phyloP scores from a whole-genome alignment of 2,888 invertebrate genomes.

The Phaonia tiefii region DNA sequence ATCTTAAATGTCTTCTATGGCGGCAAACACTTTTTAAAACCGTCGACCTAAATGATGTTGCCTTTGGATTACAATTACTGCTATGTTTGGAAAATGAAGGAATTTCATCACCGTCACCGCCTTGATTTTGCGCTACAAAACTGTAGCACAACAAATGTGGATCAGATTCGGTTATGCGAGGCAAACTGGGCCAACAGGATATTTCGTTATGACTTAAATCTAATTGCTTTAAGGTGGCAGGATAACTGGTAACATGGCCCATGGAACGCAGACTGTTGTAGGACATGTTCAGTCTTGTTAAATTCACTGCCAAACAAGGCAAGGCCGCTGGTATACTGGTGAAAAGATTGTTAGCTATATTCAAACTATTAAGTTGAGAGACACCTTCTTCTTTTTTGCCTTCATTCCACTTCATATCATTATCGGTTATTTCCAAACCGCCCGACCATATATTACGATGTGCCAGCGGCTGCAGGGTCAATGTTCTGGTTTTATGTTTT shows the following conservation, averaged over 20 bases:
- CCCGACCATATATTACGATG: constrained; percentile 90
- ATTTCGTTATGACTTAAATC: constrained; percentile 96
- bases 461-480: constrained; percentile 82
- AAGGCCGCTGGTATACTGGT: constrained; percentile 92
- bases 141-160: constrained; percentile 88
- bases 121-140: constrained; percentile 75
- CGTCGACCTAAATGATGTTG: constrained; percentile 84
- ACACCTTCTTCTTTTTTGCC: constrained; percentile 81
- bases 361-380: constrained; percentile 88
- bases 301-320: constrained; percentile 93
- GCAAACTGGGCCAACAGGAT: constrained; percentile 93
- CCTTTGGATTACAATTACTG: constrained; percentile 74
- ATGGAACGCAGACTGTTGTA: constrained; percentile 91
- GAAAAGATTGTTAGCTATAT: constrained; percentile 95
- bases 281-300: constrained; percentile 94
- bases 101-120: constrained; percentile 70
- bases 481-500: constrained; percentile 72
- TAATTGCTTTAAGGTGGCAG: constrained; percentile 92
- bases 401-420: constrained; percentile 83
- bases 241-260: constrained; percentile 95
- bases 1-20: constrained; percentile 90
- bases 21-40: constrained; percentile 91
- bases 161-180: constrained; percentile 85
- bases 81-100: constrained; percentile 72
- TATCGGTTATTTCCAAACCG: constrained; percentile 85